Evolutionary conservation across 53 echinoderm and acorn worm genomes (phyloP).

Genomic region (Paracentrotus lividus): DNA sequence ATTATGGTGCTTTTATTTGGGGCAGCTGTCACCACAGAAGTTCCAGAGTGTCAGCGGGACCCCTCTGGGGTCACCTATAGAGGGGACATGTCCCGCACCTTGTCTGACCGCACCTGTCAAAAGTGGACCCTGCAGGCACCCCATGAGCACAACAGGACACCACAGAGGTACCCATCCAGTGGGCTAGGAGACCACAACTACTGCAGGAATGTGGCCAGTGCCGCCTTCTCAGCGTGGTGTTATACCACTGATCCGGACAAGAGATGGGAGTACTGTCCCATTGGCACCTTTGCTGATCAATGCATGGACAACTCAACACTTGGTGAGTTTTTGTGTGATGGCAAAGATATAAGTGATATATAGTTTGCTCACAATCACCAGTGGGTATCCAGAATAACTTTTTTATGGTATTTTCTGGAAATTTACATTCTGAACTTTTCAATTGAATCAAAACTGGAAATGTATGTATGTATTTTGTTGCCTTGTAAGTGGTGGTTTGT

Average conservation of each 20-base stretch:
- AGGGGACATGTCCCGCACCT: constrained; percentile 64
- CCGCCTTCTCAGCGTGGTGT: constrained; percentile 76
- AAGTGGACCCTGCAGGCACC: constrained; percentile 78
- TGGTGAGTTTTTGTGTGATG: not conserved
- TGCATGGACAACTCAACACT: not conserved
- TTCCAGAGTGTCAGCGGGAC: constrained; percentile 28
- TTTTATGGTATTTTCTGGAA: no score
- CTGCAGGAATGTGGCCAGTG: constrained; percentile 72
- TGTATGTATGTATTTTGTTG: no score
- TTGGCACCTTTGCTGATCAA: constrained; percentile 44
- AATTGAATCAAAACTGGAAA: no score
- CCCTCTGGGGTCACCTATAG: constrained; percentile 73
- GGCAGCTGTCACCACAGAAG: not conserved
- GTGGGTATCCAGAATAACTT: no score
- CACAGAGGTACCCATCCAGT: constrained; percentile 66
- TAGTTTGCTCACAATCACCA: no score
- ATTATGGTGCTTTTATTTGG: no score
- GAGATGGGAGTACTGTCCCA: constrained; percentile 81
- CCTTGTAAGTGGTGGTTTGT: no score
- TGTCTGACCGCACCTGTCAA: constrained; percentile 76
- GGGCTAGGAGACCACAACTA: constrained; percentile 85
- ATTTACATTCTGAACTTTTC: no score
- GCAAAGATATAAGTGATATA: not conserved
- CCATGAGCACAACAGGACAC: constrained; percentile 73
- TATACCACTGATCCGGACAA: constrained; percentile 73